Percentiles rank a stretch among this genome's conserved stretches.
These are phyloP conservation scores for Triops longicaudatus DNA, from an alignment of 1,140 invertebrate species.

Conservation along the genomic window DNA sequence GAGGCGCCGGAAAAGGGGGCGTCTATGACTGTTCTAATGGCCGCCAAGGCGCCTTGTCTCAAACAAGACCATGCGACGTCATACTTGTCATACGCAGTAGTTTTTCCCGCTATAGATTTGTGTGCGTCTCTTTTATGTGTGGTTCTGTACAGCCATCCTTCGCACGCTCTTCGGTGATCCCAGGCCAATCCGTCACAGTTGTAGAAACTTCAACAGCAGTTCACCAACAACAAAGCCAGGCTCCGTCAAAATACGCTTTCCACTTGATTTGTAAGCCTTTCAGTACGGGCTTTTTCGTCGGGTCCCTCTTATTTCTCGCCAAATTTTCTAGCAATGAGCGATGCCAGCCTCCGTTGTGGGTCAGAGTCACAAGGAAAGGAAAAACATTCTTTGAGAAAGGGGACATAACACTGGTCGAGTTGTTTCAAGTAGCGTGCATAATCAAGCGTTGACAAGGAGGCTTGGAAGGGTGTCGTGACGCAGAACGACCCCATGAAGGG, in stretches of 20 bases:
- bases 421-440: background rate
- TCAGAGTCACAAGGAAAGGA: background rate
- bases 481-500: background rate
- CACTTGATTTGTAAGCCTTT: conserved; percentile 4
- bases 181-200: background rate
- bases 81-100: background rate
- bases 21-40: background rate
- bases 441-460: background rate
- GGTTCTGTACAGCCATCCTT: background rate
- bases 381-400: background rate
- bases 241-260: background rate
- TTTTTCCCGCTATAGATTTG: background rate
- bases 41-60: background rate
- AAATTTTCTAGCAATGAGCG: background rate
- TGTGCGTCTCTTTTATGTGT: background rate
- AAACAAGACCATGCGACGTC: background rate
- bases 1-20: background rate
- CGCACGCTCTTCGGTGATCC: background rate
- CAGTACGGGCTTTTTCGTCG: background rate
- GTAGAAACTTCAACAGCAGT: background rate
- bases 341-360: background rate
- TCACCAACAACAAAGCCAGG: background rate
- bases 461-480: background rate
- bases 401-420: background rate
- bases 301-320: too few relatives aligned